Percentiles rank a stretch among this genome's conserved stretches.
phyloP scores from a whole-genome alignment of 2,888 invertebrate species.

The Rhingia rostrata region DNA sequence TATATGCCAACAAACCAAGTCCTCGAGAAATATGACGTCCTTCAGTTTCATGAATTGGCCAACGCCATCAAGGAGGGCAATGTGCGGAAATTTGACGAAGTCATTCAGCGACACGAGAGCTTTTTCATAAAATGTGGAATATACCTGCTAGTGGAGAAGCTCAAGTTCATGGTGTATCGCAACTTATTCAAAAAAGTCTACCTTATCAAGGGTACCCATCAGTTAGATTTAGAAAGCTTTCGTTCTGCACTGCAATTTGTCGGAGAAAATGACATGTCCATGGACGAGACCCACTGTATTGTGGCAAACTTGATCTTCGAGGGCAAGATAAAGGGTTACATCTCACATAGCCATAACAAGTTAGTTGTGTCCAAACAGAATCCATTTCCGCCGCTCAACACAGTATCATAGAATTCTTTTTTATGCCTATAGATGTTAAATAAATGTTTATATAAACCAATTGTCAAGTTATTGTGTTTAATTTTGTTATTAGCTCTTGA shows the following conservation, averaged over 20 bases:
- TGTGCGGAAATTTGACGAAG: conserved; percentile 90
- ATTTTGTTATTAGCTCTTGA: not conserved
- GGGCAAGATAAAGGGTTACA: conserved; percentile 98
- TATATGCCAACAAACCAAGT: conserved; percentile 94
- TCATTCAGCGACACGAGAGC: conserved; percentile 92
- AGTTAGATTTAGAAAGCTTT: conserved; percentile 93
- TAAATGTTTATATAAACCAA: conserved; percentile 8
- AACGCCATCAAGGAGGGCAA: conserved; percentile 95
- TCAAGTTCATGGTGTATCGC: conserved; percentile 96
- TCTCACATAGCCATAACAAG: conserved; percentile 98
- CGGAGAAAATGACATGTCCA: conserved; percentile 92
- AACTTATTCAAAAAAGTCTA: conserved; percentile 97
- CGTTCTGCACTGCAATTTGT: conserved; percentile 91
- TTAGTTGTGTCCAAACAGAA: conserved; percentile 98
- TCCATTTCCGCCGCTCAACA: conserved; percentile 93
- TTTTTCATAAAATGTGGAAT: conserved; percentile 99
- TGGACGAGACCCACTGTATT: conserved; percentile 97
- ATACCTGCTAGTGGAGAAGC: conserved; percentile 97
- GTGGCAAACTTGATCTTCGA: conserved; percentile 98
- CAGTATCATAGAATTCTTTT: conserved; percentile 83
- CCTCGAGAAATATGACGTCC: conserved; percentile 93
- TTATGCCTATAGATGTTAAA: conserved; percentile 26
- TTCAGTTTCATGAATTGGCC: conserved; percentile 95
- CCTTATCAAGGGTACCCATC: conserved; percentile 90
- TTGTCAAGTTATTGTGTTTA: not conserved